Percentiles rank a stretch among this genome's conserved stretches.
Conservation (phyloP, 2,113 vertebrate species). For the Tachysurus vachellii region DNA sequence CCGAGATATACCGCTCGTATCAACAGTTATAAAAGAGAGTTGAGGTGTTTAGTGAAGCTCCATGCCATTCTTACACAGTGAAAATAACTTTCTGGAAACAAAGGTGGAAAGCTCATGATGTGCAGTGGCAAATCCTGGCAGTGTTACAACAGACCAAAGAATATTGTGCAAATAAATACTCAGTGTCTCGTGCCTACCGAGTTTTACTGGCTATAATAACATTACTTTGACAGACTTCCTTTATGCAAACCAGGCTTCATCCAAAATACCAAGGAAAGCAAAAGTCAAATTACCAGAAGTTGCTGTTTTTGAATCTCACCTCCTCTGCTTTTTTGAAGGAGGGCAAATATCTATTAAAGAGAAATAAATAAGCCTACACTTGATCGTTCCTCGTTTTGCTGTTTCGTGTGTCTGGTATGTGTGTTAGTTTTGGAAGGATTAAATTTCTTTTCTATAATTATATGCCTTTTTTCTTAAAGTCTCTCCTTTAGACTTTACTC, state of each 20-base stretch:
- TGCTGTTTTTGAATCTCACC: background rate
- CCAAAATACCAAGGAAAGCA: background rate
- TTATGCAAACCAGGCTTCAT: constrained; percentile 3
- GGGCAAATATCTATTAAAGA: background rate
- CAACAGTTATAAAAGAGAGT: background rate
- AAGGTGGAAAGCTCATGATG: constrained; percentile 7
- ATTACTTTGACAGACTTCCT: background rate
- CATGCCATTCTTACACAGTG: background rate
- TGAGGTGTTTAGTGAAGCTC: background rate
- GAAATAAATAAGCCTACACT: background rate
- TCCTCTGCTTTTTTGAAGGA: background rate
- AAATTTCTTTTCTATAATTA: background rate
- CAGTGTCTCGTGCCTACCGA: background rate
- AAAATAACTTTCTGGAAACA: constrained; percentile 4
- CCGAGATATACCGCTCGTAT: background rate
- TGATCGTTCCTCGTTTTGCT: background rate
- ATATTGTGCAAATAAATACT: background rate
- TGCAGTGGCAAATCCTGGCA: background rate
- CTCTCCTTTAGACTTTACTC: background rate
- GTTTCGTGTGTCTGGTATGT: background rate
- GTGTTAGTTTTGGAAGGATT: background rate
- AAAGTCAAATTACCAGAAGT: background rate
- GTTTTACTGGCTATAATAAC: background rate
- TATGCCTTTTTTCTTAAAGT: background rate
- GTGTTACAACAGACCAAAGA: background rate